Percentiles rank a stretch among this genome's conserved stretches.
phyloP scores from a whole-genome alignment of 2,888 invertebrate species.

The Arrhopalites spinosus region DNA sequence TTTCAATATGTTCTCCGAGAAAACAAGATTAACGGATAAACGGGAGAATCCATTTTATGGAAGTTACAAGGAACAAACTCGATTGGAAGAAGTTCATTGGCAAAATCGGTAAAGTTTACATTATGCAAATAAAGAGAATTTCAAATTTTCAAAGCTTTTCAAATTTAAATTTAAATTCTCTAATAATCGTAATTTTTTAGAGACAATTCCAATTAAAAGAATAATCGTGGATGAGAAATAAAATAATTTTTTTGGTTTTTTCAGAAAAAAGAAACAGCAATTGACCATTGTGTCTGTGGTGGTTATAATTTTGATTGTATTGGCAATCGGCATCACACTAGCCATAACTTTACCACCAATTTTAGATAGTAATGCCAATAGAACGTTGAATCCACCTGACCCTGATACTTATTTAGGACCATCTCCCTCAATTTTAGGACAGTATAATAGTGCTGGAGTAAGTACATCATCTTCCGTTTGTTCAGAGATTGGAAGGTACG shows the following conservation, averaged over 20 bases:
- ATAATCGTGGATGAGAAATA: too few relatives aligned
- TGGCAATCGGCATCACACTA: constrained; percentile 52
- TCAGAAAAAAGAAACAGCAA: constrained; percentile 54
- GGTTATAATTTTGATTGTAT: constrained; percentile 45
- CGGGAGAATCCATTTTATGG: constrained; percentile 56
- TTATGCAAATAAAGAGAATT: too few relatives aligned
- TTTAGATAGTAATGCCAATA: constrained; percentile 36
- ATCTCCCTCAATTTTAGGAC: constrained; percentile 46
- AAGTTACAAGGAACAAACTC: constrained; percentile 53
- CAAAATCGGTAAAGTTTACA: constrained; percentile 49
- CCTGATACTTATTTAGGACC: constrained; percentile 43
- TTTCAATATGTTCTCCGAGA: constrained; percentile 54
- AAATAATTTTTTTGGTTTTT: constrained; percentile 2
- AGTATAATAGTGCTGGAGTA: constrained; percentile 45
- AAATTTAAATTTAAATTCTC: too few relatives aligned
- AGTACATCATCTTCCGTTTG: constrained; percentile 49
- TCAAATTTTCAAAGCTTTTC: too few relatives aligned
- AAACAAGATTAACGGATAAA: constrained; percentile 54
- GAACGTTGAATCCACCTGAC: constrained; percentile 45
- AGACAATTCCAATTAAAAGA: too few relatives aligned
- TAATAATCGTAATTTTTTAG: too few relatives aligned
- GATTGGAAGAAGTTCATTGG: constrained; percentile 55
- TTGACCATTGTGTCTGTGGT: constrained; percentile 52
- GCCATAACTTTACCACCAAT: constrained; percentile 53
- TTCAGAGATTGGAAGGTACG: constrained; percentile 52